A percentile compares a stretch with the other conserved stretches of the same genome.
phyloP scores from a whole-genome alignment of 1,140 invertebrate species.

The Drosophila aff. region DNA sequence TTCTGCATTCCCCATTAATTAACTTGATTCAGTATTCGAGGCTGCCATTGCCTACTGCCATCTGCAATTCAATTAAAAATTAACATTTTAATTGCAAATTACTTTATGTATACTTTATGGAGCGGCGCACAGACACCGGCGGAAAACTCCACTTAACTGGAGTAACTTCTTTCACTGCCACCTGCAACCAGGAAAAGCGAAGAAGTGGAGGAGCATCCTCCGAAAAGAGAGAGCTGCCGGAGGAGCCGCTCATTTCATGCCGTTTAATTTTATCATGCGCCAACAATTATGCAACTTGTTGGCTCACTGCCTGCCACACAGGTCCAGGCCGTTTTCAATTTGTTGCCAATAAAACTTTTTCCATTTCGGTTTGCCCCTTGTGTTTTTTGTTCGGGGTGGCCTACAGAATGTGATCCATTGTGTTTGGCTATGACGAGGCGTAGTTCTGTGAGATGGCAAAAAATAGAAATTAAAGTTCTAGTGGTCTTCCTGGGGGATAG shows the following conservation, averaged over 20 bases:
- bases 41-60: slow-evolving; percentile 48
- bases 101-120: slow-evolving; percentile 62
- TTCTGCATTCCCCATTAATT: slow-evolving; percentile 49
- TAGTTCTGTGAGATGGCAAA: slow-evolving; percentile 43
- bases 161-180: slow-evolving; percentile 45
- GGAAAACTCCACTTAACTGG: slow-evolving; percentile 44
- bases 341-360: slow-evolving; percentile 80
- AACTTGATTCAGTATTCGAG: slow-evolving; percentile 64
- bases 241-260: slow-evolving; percentile 55
- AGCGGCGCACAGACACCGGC: slow-evolving; percentile 14
- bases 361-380: slow-evolving; percentile 58
- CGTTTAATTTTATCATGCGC: slow-evolving; percentile 84
- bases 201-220: not conserved
- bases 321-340: slow-evolving; percentile 66
- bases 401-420: slow-evolving; percentile 27
- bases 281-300: slow-evolving; percentile 85
- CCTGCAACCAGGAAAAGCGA: slow-evolving; percentile 25
- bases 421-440: slow-evolving; percentile 32
- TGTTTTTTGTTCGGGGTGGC: slow-evolving; percentile 21
- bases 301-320: slow-evolving; percentile 48
- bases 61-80: slow-evolving; percentile 83
- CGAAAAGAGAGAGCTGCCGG: slow-evolving; percentile 3
- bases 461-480: slow-evolving; percentile 23
- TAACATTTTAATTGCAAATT: slow-evolving; percentile 85
- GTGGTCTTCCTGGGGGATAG: not conserved